A percentile compares a stretch with the other conserved stretches of the same genome.
phyloP scores from a whole-genome alignment of 1,140 invertebrate genomes.

The Argopecten irradians region DNA sequence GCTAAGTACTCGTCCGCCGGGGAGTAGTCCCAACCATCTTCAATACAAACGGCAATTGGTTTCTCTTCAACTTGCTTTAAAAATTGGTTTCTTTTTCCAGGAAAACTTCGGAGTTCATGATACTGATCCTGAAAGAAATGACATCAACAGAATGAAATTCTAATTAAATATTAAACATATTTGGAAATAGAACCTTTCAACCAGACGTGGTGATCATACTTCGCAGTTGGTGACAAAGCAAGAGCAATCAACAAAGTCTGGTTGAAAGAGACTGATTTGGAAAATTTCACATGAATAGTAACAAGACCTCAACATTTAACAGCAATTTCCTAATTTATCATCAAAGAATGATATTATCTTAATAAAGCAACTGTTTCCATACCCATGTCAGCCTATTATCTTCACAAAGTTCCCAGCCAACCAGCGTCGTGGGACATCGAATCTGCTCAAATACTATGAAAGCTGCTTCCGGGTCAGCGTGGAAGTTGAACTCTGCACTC shows the following conservation, averaged over 20 bases:
- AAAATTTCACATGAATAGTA: background rate
- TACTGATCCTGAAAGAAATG: slow-evolving; percentile 36
- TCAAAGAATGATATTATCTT: too few relatives aligned
- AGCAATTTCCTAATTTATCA: too few relatives aligned
- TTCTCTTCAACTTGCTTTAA: slow-evolving; percentile 31
- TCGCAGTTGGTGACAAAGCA: too few relatives aligned
- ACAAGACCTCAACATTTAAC: too few relatives aligned
- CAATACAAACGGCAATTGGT: background rate
- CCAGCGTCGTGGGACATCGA: slow-evolving; percentile 76
- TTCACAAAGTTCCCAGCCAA: slow-evolving; percentile 66
- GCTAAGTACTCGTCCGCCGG: slow-evolving; percentile 59
- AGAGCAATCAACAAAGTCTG: too few relatives aligned
- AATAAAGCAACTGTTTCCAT: too few relatives aligned
- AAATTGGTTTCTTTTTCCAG: slow-evolving; percentile 19
- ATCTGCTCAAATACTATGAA: slow-evolving; percentile 89
- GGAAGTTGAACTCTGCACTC: slow-evolving; percentile 88
- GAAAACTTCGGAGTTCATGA: background rate
- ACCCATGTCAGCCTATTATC: slow-evolving; percentile 63
- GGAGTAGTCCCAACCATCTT: background rate
- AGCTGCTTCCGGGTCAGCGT: slow-evolving; percentile 87
- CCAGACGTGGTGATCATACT: too few relatives aligned
- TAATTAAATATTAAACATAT: too few relatives aligned
- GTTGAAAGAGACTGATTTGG: too few relatives aligned
- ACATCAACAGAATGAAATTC: too few relatives aligned
- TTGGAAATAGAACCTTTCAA: too few relatives aligned